A percentile compares a stretch with the other conserved stretches of the same genome.
These are phyloP conservation scores for Caenorhabditis brenneri DNA, from an alignment of 1,140 invertebrate species.

Conservation along the genomic window DNA sequence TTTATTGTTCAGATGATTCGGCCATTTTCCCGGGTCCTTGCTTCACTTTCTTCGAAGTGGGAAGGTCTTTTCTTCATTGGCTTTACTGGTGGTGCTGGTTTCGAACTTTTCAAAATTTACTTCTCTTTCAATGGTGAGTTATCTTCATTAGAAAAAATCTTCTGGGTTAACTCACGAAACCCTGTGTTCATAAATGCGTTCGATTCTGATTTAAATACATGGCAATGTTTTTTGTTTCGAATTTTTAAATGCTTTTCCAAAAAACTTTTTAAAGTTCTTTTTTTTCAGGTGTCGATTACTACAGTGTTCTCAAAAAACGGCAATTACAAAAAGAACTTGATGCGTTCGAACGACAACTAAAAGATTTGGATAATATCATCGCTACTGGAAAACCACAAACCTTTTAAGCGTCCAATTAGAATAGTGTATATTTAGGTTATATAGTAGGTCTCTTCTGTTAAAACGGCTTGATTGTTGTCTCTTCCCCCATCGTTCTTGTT, in stretches of 20 bases:
- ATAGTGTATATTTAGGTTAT: not conserved
- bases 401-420: not conserved
- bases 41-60: conserved; percentile 39
- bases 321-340: conserved; percentile 63
- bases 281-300: conserved; percentile 60
- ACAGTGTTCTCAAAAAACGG: conserved; percentile 63
- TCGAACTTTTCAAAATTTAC: conserved; percentile 70
- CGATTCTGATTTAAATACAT: too few relatives aligned
- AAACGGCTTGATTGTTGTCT: conserved; percentile 15
- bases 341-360: conserved; percentile 61
- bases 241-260: too few relatives aligned
- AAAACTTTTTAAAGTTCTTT: too few relatives aligned
- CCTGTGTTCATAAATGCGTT: too few relatives aligned
- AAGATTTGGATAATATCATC: conserved; percentile 56
- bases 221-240: too few relatives aligned
- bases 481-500: not conserved
- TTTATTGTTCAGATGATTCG: conserved; percentile 35
- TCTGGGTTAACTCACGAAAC: too few relatives aligned
- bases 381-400: conserved; percentile 42
- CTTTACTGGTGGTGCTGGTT: conserved; percentile 60
- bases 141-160: too few relatives aligned
- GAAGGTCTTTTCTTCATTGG: conserved; percentile 57
- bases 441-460: conserved; percentile 1
- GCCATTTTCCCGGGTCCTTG: conserved; percentile 43
- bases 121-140: conserved; percentile 60